These are phyloP conservation scores for Mirounga angustirostris DNA, from an alignment of 2,113 vertebrate genomes.

Conservation along the genomic window DNA sequence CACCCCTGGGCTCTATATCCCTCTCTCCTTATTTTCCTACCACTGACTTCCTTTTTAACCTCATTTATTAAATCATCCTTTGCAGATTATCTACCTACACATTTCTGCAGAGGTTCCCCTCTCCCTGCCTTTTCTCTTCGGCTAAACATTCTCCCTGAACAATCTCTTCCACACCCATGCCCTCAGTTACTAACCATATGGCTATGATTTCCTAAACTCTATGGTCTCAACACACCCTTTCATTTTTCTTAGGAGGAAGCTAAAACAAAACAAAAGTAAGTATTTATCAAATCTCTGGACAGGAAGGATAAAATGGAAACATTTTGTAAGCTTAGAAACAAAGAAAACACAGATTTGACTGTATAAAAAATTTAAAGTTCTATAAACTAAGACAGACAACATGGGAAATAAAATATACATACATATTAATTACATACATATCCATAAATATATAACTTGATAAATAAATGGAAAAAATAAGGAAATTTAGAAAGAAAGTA, in stretches of 20 bases:
- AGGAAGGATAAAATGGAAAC: background rate
- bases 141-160: background rate
- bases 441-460: background rate
- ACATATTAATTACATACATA: background rate
- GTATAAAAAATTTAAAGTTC: background rate
- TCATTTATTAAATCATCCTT: background rate
- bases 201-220: slow-evolving; percentile 7
- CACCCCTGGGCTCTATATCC: background rate
- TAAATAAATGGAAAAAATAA: background rate
- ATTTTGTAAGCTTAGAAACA: slow-evolving; percentile 38
- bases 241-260: background rate
- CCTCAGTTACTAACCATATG: background rate
- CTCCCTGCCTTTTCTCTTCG: background rate
- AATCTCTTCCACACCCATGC: background rate
- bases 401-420: background rate
- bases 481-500: background rate
- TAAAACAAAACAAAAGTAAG: slow-evolving; percentile 16
- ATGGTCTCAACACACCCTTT: background rate
- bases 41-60: background rate
- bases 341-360: slow-evolving; percentile 21
- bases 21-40: slow-evolving; percentile 5
- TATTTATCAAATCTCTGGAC: background rate
- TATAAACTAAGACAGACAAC: background rate
- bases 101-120: background rate
- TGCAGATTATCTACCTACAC: background rate